Evolutionary conservation across 2,797 vertebrate genomes (phyloP).

Genomic region (Discoglossus pictus): DNA sequence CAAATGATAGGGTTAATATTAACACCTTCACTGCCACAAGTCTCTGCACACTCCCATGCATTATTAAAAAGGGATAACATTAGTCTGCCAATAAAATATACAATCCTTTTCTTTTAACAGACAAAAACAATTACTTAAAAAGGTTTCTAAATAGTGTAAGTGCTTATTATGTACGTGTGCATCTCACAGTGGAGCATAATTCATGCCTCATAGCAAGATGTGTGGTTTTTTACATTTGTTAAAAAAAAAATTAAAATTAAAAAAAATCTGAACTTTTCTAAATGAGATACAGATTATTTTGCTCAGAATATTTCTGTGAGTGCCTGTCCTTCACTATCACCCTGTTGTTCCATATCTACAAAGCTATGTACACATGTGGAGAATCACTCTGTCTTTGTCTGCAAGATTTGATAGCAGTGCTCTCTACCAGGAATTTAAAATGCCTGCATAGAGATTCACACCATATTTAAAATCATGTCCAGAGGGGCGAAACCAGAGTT

Average conservation of each 20-base stretch:
- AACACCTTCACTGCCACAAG: conserved; percentile 28
- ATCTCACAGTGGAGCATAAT: conserved; percentile 2
- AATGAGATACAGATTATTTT: background rate
- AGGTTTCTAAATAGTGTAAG: conserved; percentile 36
- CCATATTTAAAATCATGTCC: conserved; percentile 33
- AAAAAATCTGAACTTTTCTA: conserved; percentile 5
- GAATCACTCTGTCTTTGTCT: conserved; percentile 63
- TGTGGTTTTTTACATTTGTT: conserved; percentile 6
- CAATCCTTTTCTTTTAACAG: conserved; percentile 37
- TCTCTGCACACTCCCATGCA: conserved; percentile 14
- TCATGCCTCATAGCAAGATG: conserved; percentile 22
- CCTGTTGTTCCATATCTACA: conserved; percentile 58
- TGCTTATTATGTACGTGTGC: conserved; percentile 21
- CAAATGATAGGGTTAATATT: background rate
- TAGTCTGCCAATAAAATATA: conserved; percentile 44
- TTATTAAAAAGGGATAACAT: conserved; percentile 43
- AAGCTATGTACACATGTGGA: conserved; percentile 55
- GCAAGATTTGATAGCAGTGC: conserved; percentile 34
- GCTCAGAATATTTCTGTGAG: background rate
- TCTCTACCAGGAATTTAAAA: conserved; percentile 53
- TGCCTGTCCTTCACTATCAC: conserved; percentile 21
- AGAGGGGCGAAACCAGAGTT: conserved; percentile 53
- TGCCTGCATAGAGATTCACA: conserved; percentile 35
- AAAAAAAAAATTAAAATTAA: conserved; percentile 23
- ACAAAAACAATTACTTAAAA: conserved; percentile 33